Conservation (phyloP, 1,140 invertebrate species). For the Neodiprion pinetum region DNA sequence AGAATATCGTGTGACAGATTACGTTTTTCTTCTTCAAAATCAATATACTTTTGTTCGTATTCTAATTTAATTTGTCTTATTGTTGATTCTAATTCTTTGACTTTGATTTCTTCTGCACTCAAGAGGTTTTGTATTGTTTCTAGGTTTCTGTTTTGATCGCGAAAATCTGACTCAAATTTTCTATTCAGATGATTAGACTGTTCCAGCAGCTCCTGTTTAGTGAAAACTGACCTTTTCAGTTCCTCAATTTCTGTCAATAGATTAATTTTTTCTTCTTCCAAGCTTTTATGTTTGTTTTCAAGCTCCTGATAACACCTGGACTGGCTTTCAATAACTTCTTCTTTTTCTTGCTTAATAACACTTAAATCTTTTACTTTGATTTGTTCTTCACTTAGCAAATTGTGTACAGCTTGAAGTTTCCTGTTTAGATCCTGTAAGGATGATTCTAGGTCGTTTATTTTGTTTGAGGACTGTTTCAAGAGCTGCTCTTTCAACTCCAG, state of each 20-base stretch:
- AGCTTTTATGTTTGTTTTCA: conserved; percentile 12
- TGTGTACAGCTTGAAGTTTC: neutral
- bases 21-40: neutral
- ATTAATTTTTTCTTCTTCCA: conserved; percentile 23
- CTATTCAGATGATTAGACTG: conserved; percentile 29
- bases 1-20: neutral
- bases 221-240: conserved; percentile 19
- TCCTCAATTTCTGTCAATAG: conserved; percentile 22
- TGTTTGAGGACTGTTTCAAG: neutral
- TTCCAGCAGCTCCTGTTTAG: conserved; percentile 30
- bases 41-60: neutral
- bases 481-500: conserved; percentile 5
- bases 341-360: neutral
- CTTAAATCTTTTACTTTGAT: conserved; percentile 3
- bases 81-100: conserved; percentile 22
- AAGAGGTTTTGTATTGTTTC: conserved; percentile 24
- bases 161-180: conserved; percentile 22
- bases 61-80: too few species aligned
- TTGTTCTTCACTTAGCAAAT: neutral
- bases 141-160: conserved; percentile 24
- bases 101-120: conserved; percentile 18
- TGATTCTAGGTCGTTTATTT: neutral
- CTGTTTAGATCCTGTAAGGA: neutral
- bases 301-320: neutral
- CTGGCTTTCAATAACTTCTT: conserved; percentile 1